Base-by-base conservation (phyloP, 2,888 invertebrate genomes). In the Escarpia spicata region DNA sequence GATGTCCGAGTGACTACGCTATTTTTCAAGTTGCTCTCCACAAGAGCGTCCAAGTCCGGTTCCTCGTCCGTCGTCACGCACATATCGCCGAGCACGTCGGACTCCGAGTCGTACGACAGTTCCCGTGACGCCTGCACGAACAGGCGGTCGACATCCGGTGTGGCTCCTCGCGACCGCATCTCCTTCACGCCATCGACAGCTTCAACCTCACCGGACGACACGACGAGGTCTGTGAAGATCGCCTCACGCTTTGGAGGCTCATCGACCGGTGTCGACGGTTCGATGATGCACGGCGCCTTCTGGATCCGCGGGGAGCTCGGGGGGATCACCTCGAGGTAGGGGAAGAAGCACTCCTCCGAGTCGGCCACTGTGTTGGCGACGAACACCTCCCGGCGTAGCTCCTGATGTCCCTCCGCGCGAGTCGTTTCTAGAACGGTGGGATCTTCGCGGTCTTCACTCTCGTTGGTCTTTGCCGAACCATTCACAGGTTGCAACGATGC, bases 281-380 rank as follows among this genome's bases (percentile, higher is more conserved):
- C 75, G 75, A 75, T 26, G n/a, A 75, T 75, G 19, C 75, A 75
- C 52, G 45, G 44, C 37, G 45, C 37, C 44, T 45, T 91, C 37
- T 15, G 44, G 37, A 37, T n/a, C 15, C 19, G 15, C 31, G 91
- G 44, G 91, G 43, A 43, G 91, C 19, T 91, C 0, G 75, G 26
- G 19, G 26, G 75, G 19, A 75, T 75, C 19, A 75, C 75, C 52
- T 44, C 58, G 26, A 91, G 58, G n/a, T 91, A 91, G 58, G 91
- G 91, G n/a, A 91, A 91, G 58, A 91, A 91, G 58, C 91, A 91
- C 15, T 91, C 91, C 91, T 91, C 91, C 43, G 43, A 43, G 43
- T 91, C 91, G 26, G 44, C 91, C 44, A 91, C 31, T 3, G 43
- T 44, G 44, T 43, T 91, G 37, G 44, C 91, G 26, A 91, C 44